Evolutionary conservation across 1,140 invertebrate species (phyloP).

Genomic region (Liolophura sinensis): DNA sequence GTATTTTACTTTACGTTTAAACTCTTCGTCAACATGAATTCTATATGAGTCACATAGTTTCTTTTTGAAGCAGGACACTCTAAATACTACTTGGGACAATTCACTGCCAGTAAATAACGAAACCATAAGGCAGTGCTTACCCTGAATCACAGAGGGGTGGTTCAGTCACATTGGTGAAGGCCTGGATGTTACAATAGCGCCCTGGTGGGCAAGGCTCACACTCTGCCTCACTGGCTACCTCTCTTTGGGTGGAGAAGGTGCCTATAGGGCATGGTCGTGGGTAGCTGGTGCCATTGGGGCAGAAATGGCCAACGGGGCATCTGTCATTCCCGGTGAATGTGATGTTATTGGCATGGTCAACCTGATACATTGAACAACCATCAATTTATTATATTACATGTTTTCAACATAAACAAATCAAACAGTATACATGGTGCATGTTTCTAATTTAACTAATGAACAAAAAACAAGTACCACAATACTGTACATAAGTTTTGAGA

Average conservation of each 20-base stretch:
- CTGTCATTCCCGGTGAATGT: conserved; percentile 50
- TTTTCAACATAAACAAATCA: not conserved
- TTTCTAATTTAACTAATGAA: not conserved
- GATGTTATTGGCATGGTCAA: conserved; percentile 35
- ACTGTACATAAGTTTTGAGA: too few relatives aligned
- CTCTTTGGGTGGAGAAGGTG: conserved; percentile 40
- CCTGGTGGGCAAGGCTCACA: conserved; percentile 46
- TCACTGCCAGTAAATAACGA: not conserved
- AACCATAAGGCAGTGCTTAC: conserved; percentile 24
- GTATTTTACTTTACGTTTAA: too few relatives aligned
- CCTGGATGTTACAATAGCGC: conserved; percentile 65
- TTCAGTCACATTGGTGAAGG: conserved; percentile 35
- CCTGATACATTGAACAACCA: conserved; percentile 24
- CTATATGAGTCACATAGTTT: too few relatives aligned
- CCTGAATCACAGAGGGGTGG: conserved; percentile 46
- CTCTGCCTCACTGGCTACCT: conserved; percentile 30
- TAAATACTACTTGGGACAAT: too few relatives aligned
- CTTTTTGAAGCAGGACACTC: too few relatives aligned
- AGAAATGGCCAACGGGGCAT: conserved; percentile 53
- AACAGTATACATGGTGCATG: too few relatives aligned
- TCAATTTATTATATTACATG: not conserved
- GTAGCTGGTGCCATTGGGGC: conserved; percentile 46
- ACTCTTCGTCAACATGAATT: too few relatives aligned
- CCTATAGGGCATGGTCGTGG: conserved; percentile 49
- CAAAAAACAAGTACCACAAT: not conserved